Evolutionary conservation across 2,888 invertebrate species (phyloP).

Genomic region (Antheraea assamensis): DNA sequence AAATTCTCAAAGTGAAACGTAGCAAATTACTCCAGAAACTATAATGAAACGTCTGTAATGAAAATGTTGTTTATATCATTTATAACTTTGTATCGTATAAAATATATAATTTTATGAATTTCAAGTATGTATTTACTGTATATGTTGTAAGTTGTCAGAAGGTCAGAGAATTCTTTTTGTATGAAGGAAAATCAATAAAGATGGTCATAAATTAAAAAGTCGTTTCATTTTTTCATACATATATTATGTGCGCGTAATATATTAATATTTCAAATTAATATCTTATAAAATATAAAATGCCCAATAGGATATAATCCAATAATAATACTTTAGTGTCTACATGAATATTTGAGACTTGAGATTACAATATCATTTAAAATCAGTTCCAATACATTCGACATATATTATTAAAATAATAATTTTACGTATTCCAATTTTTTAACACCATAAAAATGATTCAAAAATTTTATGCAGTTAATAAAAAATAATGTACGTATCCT

Average conservation of each 20-base stretch:
- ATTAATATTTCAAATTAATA: background rate
- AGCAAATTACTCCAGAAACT: background rate
- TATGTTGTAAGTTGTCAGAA: conserved; percentile 32
- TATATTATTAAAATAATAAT: background rate
- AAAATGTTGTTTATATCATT: background rate
- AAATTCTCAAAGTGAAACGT: background rate
- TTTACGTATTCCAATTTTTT: background rate
- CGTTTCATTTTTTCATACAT: conserved; percentile 39
- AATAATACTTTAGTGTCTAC: conserved; percentile 2
- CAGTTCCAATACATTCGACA: background rate
- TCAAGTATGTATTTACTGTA: background rate
- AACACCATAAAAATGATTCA: background rate
- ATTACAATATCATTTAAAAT: conserved; percentile 10
- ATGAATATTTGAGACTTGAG: conserved; percentile 1
- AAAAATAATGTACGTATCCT: background rate
- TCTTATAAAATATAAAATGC: conserved; percentile 18
- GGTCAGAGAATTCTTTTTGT: conserved; percentile 38
- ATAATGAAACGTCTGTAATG: background rate
- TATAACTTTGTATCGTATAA: background rate
- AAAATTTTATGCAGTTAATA: background rate
- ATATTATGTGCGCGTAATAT: conserved; percentile 13
- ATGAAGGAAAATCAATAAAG: conserved; percentile 78
- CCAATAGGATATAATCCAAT: conserved; percentile 19
- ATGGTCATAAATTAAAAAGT: conserved; percentile 45
- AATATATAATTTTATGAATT: background rate